These are phyloP conservation scores for Corvus cornix DNA, from an alignment of 2,113 vertebrate species.

Conservation along the genomic window DNA sequence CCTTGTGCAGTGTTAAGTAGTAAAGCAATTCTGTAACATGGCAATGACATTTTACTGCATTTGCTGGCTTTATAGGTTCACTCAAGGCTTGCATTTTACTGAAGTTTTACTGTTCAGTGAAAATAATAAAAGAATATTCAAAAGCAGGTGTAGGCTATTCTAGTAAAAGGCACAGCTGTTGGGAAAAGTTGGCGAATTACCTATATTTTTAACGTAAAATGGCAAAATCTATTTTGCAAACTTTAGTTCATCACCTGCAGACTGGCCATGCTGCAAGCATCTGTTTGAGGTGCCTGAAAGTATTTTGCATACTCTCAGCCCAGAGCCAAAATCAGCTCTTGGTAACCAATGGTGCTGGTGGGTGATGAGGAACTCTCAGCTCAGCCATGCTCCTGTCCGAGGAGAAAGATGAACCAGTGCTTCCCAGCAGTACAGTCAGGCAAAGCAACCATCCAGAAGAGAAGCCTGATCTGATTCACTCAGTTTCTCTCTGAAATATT, in stretches of 20 bases:
- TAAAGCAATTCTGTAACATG: constrained; percentile 67
- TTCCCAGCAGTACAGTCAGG: background rate
- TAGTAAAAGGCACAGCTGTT: constrained; percentile 51
- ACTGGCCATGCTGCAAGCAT: background rate
- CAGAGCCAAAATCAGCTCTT: background rate
- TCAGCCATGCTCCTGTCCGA: background rate
- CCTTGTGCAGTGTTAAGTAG: constrained; percentile 73
- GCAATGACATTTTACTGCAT: constrained; percentile 64
- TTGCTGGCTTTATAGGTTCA: constrained; percentile 61
- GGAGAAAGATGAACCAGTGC: background rate
- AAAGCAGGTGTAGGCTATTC: constrained; percentile 53
- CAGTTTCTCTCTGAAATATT: background rate
- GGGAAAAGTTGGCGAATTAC: constrained; percentile 11
- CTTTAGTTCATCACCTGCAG: background rate
- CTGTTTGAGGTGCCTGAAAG: background rate
- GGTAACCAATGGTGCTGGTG: rapidly evolving
- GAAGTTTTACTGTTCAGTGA: constrained; percentile 63
- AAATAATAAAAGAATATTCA: constrained; percentile 36
- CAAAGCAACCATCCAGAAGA: background rate
- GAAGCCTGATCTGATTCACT: background rate
- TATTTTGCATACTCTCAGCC: background rate
- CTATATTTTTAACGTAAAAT: constrained; percentile 30
- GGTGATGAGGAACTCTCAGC: background rate
- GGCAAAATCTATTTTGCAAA: background rate
- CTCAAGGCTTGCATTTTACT: constrained; percentile 69